These are phyloP conservation scores for Meta bourneti DNA, from an alignment of 2,888 invertebrate species.

Conservation along the genomic window DNA sequence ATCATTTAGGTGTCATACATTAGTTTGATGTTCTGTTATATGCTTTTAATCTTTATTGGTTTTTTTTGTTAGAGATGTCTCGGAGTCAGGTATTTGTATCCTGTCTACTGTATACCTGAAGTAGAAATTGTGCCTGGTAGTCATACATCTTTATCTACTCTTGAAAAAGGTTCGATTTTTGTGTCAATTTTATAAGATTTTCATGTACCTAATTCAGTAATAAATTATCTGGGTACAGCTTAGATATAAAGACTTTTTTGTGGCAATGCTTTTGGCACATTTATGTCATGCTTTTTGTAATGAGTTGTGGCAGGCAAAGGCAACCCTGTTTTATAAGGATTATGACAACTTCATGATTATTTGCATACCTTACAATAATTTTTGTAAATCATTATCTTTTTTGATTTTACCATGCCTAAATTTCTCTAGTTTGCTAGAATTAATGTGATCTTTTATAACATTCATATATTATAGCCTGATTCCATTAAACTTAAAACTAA, in stretches of 20 bases:
- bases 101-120: constrained; percentile 82
- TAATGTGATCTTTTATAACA: no score
- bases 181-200: not conserved
- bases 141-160: constrained; percentile 80
- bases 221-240: not conserved
- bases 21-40: not conserved
- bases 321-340: no score
- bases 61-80: constrained; percentile 80
- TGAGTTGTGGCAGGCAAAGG: no score
- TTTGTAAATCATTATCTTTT: no score
- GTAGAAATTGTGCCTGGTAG: constrained; percentile 78
- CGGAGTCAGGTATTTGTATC: constrained; percentile 82
- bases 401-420: no score
- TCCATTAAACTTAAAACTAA: no score
- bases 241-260: not conserved
- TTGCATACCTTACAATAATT: no score
- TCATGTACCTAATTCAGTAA: constrained; percentile 78
- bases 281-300: no score
- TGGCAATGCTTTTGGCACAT: no score
- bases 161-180: constrained; percentile 80
- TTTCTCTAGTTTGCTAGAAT: no score
- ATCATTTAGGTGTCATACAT: not conserved
- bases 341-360: no score
- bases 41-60: constrained; percentile 49
- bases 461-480: no score